Percentiles rank a stretch among this genome's conserved stretches.
These are phyloP conservation scores for Stomatorhinus walkeri DNA, from an alignment of 2,797 vertebrate genomes.

Conservation along the genomic window DNA sequence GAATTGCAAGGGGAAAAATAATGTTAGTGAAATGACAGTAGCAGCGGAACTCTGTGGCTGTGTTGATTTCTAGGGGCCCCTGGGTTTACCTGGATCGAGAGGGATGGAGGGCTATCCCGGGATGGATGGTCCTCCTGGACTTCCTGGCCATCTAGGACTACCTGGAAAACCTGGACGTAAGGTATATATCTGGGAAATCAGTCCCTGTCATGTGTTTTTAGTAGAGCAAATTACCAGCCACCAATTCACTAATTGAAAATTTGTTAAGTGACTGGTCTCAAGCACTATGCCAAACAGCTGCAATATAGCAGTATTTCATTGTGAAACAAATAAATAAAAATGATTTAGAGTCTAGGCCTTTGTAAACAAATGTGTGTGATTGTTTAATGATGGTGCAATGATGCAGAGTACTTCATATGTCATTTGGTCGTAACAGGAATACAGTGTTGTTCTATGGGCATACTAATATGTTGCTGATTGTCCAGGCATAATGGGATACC, in stretches of 20 bases:
- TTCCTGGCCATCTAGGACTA: slow-evolving; percentile 66
- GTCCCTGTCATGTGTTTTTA: background rate
- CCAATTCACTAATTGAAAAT: background rate
- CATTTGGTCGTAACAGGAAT: background rate
- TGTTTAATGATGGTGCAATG: background rate
- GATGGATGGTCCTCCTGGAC: slow-evolving; percentile 66
- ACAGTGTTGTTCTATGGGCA: background rate
- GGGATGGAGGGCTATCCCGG: slow-evolving; percentile 74
- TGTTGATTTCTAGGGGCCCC: slow-evolving; percentile 62
- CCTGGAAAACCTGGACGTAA: slow-evolving; percentile 66
- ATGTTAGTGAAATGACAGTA: slow-evolving; percentile 1
- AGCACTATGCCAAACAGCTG: background rate
- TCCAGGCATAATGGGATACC: background rate
- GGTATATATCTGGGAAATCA: slow-evolving; percentile 42
- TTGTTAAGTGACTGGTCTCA: background rate
- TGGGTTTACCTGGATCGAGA: slow-evolving; percentile 65
- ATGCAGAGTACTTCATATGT: background rate
- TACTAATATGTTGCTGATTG: background rate
- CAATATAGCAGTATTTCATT: background rate
- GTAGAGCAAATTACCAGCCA: background rate
- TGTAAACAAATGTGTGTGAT: background rate
- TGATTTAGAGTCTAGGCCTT: background rate
- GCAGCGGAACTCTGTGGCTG: slow-evolving; percentile 14
- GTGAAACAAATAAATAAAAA: background rate
- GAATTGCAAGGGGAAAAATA: background rate